A percentile compares a stretch with the other conserved stretches of the same genome.
phyloP scores from a whole-genome alignment of 2,888 invertebrate genomes.

The Strigamia transsilvanica region DNA sequence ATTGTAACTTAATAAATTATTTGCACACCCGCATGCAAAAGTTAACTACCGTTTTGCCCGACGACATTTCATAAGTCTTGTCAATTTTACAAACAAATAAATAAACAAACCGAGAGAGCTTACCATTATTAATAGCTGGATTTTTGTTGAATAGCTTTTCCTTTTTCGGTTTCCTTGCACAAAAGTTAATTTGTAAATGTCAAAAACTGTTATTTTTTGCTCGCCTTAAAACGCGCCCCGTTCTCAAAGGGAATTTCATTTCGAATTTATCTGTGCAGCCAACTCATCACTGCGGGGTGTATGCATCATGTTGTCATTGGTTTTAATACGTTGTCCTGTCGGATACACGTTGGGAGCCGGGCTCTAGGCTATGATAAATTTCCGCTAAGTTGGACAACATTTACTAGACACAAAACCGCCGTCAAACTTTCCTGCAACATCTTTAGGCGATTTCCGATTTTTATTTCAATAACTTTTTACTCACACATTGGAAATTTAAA shows the following conservation, averaged over 20 bases:
- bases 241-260: conserved; percentile 27
- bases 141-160: conserved; percentile 6
- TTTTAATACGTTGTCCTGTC: conserved; percentile 45
- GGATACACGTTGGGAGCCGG: conserved; percentile 23
- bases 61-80: not conserved
- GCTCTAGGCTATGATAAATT: conserved; percentile 6
- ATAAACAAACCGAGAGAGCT: not conserved
- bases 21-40: not conserved
- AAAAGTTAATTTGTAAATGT: conserved; percentile 42
- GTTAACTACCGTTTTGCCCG: not conserved
- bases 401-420: not conserved
- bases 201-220: conserved; percentile 4
- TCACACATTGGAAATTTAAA: not conserved
- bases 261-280: conserved; percentile 40
- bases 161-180: not conserved
- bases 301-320: conserved; percentile 47
- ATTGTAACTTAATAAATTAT: not conserved
- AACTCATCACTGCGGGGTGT: conserved; percentile 43
- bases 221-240: not conserved
- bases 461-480: not conserved
- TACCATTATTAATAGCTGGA: conserved; percentile 12
- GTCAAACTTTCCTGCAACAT: not conserved
- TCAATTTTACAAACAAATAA: not conserved
- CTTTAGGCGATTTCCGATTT: not conserved
- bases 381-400: conserved; percentile 26